Conservation (phyloP, 2,113 vertebrate species). For the Antechinus flavipes region DNA sequence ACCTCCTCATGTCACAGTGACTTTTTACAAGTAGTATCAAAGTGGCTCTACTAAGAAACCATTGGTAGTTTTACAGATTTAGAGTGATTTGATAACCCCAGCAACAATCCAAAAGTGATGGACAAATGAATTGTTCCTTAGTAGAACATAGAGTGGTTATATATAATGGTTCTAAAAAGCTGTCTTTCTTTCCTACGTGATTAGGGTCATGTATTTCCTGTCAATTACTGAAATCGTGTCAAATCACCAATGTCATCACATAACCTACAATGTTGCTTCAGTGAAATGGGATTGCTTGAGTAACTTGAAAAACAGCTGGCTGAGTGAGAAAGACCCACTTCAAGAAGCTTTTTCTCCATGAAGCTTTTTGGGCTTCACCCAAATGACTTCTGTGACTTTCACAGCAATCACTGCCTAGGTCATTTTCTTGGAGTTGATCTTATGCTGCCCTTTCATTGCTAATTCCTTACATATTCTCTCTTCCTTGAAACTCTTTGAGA, state of each 20-base stretch:
- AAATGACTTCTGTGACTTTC: background rate
- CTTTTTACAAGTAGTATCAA: slow-evolving; percentile 74
- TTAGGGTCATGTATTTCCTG: slow-evolving; percentile 76
- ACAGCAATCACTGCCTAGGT: background rate
- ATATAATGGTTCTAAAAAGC: slow-evolving; percentile 65
- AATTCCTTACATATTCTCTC: background rate
- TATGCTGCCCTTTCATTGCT: background rate
- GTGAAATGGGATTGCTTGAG: slow-evolving; percentile 70
- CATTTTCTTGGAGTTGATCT: background rate
- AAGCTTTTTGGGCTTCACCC: background rate
- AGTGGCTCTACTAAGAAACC: slow-evolving; percentile 76
- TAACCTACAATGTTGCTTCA: slow-evolving; percentile 78
- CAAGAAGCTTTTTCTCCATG: background rate
- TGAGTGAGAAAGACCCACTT: slow-evolving; percentile 56
- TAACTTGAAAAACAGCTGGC: slow-evolving; percentile 67
- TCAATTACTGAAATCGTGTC: slow-evolving; percentile 74
- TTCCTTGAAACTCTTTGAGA: background rate
- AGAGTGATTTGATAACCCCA: slow-evolving; percentile 72
- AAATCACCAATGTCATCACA: slow-evolving; percentile 73
- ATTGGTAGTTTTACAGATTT: slow-evolving; percentile 66
- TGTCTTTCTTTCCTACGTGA: slow-evolving; percentile 69
- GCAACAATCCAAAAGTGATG: slow-evolving; percentile 65
- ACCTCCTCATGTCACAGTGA: slow-evolving; percentile 78
- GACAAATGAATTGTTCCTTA: slow-evolving; percentile 56
- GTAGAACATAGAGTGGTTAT: slow-evolving; percentile 13